Conservation (phyloP, 2,113 vertebrate species). For the Syngnathus floridae region DNA sequence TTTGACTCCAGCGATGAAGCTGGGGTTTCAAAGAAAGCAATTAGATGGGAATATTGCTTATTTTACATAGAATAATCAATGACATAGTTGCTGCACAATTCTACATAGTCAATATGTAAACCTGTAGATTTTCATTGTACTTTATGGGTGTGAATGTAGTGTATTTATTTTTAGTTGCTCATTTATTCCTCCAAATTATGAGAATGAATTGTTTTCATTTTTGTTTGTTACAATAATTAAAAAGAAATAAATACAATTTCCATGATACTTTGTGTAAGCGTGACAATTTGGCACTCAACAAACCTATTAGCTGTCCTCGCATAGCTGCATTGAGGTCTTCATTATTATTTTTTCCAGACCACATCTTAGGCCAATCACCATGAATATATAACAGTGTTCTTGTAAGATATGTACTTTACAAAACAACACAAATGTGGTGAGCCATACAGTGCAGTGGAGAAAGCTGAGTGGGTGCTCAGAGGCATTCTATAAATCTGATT, state of each 20-base stretch:
- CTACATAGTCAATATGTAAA: not conserved
- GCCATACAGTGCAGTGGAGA: constrained; percentile 5
- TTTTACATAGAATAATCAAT: not conserved
- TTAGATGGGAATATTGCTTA: not conserved
- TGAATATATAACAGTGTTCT: not conserved
- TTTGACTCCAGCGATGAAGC: constrained; percentile 27
- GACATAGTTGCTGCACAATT: not conserved
- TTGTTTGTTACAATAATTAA: not conserved
- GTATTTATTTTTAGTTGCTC: not conserved
- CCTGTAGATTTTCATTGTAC: not conserved
- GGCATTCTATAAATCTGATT: constrained; percentile 27
- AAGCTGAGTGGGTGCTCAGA: constrained; percentile 21
- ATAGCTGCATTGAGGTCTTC: not conserved
- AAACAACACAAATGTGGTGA: not conserved
- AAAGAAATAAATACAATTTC: not conserved
- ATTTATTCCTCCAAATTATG: not conserved
- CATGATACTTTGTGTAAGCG: not conserved
- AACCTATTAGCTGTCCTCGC: not conserved
- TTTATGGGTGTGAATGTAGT: not conserved
- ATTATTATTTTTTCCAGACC: not conserved
- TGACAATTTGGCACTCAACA: not conserved
- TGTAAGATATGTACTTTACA: not conserved
- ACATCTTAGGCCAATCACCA: not conserved
- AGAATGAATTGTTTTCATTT: not conserved
- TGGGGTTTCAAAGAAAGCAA: not conserved